Conservation (phyloP, 2,888 invertebrate species). For the Baronia brevicornis region DNA sequence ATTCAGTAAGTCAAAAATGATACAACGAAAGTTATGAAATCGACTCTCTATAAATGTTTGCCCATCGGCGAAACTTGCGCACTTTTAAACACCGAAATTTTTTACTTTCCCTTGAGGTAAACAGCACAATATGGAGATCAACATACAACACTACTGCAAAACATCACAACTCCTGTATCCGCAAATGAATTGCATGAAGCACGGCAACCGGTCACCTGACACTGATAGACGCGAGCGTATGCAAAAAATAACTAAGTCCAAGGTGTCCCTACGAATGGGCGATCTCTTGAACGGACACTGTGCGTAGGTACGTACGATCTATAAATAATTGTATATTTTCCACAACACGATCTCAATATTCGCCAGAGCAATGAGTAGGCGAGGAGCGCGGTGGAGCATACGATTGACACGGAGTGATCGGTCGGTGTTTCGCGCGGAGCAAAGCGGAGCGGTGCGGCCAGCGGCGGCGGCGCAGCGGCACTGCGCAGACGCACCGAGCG, state of each 20-base stretch:
- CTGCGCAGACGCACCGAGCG: slow-evolving; percentile 36
- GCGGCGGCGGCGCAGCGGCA: slow-evolving; percentile 57
- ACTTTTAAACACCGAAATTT: slow-evolving; percentile 35
- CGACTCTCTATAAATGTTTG: slow-evolving; percentile 39
- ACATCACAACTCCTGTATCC: slow-evolving; percentile 1
- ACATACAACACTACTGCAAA: slow-evolving; percentile 17
- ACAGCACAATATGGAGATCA: slow-evolving; percentile 30
- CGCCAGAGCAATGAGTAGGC: slow-evolving; percentile 44
- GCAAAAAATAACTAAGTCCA: no score
- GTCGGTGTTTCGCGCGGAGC: slow-evolving; percentile 33
- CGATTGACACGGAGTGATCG: slow-evolving; percentile 47
- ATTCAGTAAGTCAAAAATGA: slow-evolving; percentile 28
- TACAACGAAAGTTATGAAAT: slow-evolving; percentile 39
- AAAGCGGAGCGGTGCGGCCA: slow-evolving; percentile 45
- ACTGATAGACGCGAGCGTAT: no score
- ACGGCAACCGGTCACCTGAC: no score
- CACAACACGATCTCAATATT: slow-evolving; percentile 49
- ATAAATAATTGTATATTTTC: slow-evolving; percentile 46
- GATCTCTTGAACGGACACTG: slow-evolving; percentile 26
- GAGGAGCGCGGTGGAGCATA: slow-evolving; percentile 48
- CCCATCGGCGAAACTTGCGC: slow-evolving; percentile 35
- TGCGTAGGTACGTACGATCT: slow-evolving; percentile 37
- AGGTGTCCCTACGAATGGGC: slow-evolving; percentile 12
- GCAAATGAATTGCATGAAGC: no score
- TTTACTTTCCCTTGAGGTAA: slow-evolving; percentile 48